Evolutionary conservation across 1,140 invertebrate species (phyloP), one percentile per base, ranked within the genome.

Genomic region (Ceratina calcarata): DNA sequence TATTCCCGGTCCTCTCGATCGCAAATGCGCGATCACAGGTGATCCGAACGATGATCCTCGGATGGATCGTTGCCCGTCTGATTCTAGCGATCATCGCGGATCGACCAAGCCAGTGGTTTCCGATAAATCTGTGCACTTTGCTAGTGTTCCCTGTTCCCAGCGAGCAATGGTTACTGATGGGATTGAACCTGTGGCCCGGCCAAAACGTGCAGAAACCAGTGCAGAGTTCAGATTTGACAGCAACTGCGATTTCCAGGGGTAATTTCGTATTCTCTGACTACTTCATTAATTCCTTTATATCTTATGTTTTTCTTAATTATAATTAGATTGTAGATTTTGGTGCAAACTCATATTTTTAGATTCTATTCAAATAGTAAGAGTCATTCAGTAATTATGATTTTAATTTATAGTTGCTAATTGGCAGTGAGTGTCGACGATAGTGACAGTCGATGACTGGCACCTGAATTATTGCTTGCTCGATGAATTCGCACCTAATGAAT

Each of bases 91-190:
- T 60, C 6, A n/a, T 61, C 27, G 24, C 62, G 1, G 37, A 45
- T 45, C 37, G 37, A 10, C 6, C 8, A 10, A 10, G 37, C 10
- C 37, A 45, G 37, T 45, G 37, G 37, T 45, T 45, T 45, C 3
- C 37, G 0, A 45, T 45, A 45, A 45, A 0, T 45, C 10, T 45
- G 37, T 71, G 69, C 67, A 51, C 66, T 53, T n/a, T 85, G 24
- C 57, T 85, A 58, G 61, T 57, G 49, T 75, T 78, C 12, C 68
- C 57, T 51, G 49, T 75, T 78, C 15, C 83, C 84, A 32, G 32
- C n/a, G 16, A 78, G 22, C 83, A 85, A 62, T 85, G 83, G 84
- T 84, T 70, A 12, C 27, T 85, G 45, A 16, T 74, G 13, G 79
- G 79, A 13, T 18, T 84, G 58, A 60, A 73, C 24, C n/a, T 75